Conservation (phyloP, 30 jellyfish, hydroid and myxozoan species). For the Cassiopea xamachana region DNA sequence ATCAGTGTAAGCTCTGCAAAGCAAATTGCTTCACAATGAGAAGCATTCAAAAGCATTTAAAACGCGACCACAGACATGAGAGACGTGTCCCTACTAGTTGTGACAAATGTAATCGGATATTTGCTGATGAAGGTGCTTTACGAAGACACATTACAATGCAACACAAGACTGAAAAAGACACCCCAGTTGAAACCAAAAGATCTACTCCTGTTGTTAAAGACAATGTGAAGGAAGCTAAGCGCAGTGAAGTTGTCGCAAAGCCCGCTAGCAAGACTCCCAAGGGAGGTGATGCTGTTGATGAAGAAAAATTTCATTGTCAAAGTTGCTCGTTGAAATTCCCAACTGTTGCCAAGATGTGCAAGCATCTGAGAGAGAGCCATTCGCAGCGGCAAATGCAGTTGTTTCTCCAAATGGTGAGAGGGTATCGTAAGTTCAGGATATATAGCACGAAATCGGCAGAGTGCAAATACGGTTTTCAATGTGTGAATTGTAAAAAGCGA, state of each 20-base stretch:
- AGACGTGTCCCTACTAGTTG: background rate
- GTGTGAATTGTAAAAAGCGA: constrained; percentile 33
- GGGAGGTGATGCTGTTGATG: background rate
- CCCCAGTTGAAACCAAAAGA: background rate
- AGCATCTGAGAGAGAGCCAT: constrained; percentile 39
- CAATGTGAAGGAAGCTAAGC: no score
- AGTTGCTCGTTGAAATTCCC: constrained; percentile 16
- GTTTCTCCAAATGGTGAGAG: constrained; percentile 15
- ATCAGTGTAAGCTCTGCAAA: constrained; percentile 28
- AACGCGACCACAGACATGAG: constrained; percentile 8
- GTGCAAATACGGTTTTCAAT: background rate
- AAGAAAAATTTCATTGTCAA: constrained; percentile 22
- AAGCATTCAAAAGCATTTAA: constrained; percentile 14
- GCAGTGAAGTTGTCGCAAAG: no score
- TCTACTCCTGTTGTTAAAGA: background rate
- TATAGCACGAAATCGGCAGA: constrained; percentile 1
- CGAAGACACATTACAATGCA: constrained; percentile 8
- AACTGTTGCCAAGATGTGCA: constrained; percentile 1
- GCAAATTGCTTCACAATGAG: constrained; percentile 16
- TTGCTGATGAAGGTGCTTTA: constrained; percentile 10
- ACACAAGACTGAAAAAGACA: background rate
- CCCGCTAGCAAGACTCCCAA: no score
- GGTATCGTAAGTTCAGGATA: constrained; percentile 29
- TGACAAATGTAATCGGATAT: background rate
- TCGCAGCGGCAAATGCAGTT: background rate